These are phyloP conservation scores for Lota lota DNA, from an alignment of 2,113 vertebrate genomes.

Conservation along the genomic window DNA sequence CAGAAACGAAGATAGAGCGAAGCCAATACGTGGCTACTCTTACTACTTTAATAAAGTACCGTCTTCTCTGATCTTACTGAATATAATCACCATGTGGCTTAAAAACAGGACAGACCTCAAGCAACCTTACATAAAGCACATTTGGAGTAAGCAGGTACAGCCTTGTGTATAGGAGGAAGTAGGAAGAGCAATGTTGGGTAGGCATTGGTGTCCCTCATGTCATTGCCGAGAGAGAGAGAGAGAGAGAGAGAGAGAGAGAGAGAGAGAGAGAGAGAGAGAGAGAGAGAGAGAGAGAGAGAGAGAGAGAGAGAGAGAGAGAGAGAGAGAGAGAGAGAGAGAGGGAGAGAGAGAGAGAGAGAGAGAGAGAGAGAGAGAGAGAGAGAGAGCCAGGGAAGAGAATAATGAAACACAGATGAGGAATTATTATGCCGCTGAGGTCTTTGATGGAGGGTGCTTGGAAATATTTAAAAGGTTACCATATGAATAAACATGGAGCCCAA, in stretches of 20 bases:
- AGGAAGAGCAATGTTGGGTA: background rate
- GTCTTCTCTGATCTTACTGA: too few relatives aligned
- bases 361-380: constrained; percentile 5
- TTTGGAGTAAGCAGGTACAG: background rate
- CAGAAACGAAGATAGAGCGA: too few relatives aligned
- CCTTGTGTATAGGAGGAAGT: background rate
- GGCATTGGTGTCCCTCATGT: too few relatives aligned
- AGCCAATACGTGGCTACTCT: too few relatives aligned
- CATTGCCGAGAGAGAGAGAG: background rate
- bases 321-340: background rate
- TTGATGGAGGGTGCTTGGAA: constrained; percentile 92
- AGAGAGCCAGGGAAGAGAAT: constrained; percentile 83
- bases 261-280: background rate
- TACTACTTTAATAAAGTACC: background rate
- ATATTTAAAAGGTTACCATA: constrained; percentile 99
- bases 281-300: background rate
- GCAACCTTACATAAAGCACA: too few relatives aligned
- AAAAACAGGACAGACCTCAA: too few relatives aligned
- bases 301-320: background rate
- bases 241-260: background rate
- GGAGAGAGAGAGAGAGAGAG: background rate
- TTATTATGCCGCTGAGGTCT: constrained; percentile 92
- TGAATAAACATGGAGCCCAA: constrained; percentile 89
- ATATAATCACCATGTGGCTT: too few relatives aligned
- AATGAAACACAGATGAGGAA: constrained; percentile 92